These are phyloP conservation scores for Apis cerana DNA, from an alignment of 1,140 invertebrate species.

Conservation along the genomic window DNA sequence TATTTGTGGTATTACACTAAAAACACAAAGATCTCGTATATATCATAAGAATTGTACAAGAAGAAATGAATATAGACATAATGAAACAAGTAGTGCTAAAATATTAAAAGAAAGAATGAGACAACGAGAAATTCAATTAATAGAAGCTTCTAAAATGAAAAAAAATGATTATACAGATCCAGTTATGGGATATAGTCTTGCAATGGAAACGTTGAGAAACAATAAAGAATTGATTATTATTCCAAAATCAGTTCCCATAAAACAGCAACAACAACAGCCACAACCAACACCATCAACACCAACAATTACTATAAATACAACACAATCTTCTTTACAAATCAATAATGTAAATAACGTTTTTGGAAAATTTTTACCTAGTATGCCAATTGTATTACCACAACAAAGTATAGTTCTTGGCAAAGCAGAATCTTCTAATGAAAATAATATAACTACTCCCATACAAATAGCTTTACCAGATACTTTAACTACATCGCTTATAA, in stretches of 20 bases:
- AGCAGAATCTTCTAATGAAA: slow-evolving; percentile 2
- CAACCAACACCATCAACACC: slow-evolving; percentile 55
- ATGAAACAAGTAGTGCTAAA: slow-evolving; percentile 64
- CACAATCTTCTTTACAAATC: background rate
- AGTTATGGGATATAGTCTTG: slow-evolving; percentile 62
- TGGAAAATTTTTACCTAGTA: slow-evolving; percentile 59
- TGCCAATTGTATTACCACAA: slow-evolving; percentile 67
- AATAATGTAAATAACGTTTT: slow-evolving; percentile 57
- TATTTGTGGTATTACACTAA: slow-evolving; percentile 70
- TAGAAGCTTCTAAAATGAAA: slow-evolving; percentile 66
- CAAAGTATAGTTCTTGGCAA: slow-evolving; percentile 45
- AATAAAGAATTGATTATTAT: slow-evolving; percentile 77
- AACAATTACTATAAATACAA: slow-evolving; percentile 51
- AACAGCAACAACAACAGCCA: slow-evolving; percentile 30
- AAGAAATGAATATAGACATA: slow-evolving; percentile 73
- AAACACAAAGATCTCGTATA: slow-evolving; percentile 69
- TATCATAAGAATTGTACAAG: slow-evolving; percentile 74
- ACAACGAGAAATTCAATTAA: slow-evolving; percentile 74
- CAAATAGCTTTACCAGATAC: slow-evolving; percentile 6
- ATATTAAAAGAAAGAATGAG: slow-evolving; percentile 75
- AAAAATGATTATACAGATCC: slow-evolving; percentile 73
- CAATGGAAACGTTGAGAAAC: slow-evolving; percentile 71
- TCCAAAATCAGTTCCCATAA: slow-evolving; percentile 65
- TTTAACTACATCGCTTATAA: background rate
- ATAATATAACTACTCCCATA: background rate